Base-by-base conservation (phyloP, 2,797 vertebrate genomes). In the Smutsia gigantea region DNA sequence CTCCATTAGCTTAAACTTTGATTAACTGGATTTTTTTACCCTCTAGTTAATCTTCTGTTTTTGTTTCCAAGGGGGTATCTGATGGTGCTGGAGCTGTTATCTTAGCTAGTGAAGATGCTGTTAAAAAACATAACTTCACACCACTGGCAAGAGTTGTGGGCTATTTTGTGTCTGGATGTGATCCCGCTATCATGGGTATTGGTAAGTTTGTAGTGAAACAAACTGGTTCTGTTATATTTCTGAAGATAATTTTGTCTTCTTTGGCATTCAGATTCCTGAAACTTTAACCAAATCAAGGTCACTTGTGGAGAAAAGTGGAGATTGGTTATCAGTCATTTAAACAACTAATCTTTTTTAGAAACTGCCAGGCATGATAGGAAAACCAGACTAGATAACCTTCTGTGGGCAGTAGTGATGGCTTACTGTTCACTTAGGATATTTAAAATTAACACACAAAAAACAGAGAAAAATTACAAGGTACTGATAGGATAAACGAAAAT, bases 151-250 rank as follows among this genome's bases (percentile, higher is more conserved):
- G 99, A 97, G 92, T 99, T 1, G 99, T 99, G 31, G 98, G 99
- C 23, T 99, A 99, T 97, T 99, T 99, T 46, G 98, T 96, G 3
- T 98, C 99, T 7, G 99, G 99, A 93, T 99, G 99, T 98, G 99
- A 99, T 94, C 99, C 99, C 19, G 99, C 99, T 98, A 99, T 99
- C 95, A 99, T 99, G 99, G 99, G 99, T 97, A 99, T 99, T 77
- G 99, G 99, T 99, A 98, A 99, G 99, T 98, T 79, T 25, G 17
- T 75, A 72, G 0, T 11, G 12, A 92, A 79, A 14, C 6, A 34
- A 18, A 1, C 79, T 79, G 4, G 0, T 5, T 96, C 29, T 83
- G 4, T 29, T 37, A 0, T 0, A 12, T 85, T 94, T 77, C 31
- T 82, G 18, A 34, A 96, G 42, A 12, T 49, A 49, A n/a, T 46